These are phyloP conservation scores for Phlogophora meticulosa DNA, from an alignment of 2,888 invertebrate species.

Conservation along the genomic window DNA sequence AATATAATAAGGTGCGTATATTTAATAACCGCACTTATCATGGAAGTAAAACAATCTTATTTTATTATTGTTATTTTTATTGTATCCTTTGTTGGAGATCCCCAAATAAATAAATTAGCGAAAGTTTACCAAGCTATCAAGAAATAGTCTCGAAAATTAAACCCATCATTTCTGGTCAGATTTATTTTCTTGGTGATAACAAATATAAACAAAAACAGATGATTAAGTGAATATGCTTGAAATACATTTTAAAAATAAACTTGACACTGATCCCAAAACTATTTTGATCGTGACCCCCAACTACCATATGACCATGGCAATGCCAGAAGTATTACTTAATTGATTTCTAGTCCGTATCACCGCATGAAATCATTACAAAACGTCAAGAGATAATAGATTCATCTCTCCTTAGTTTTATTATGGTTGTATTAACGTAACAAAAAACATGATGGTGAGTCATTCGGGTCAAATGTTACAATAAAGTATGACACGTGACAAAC, in stretches of 20 bases:
- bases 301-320: slow-evolving; percentile 1
- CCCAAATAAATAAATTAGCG: too few relatives aligned
- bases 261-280: slow-evolving; percentile 6
- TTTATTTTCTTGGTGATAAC: neutral
- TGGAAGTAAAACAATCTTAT: too few relatives aligned
- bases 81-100: too few relatives aligned
- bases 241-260: neutral
- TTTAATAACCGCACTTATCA: too few relatives aligned
- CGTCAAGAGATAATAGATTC: slow-evolving; percentile 34
- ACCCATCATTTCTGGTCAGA: too few relatives aligned
- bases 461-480: slow-evolving; percentile 57
- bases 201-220: neutral
- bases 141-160: too few relatives aligned
- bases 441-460: slow-evolving; percentile 54
- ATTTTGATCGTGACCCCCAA: slow-evolving; percentile 16
- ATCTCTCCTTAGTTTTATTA: slow-evolving; percentile 37
- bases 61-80: too few relatives aligned
- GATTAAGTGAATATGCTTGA: neutral
- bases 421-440: slow-evolving; percentile 35
- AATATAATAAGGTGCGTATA: too few relatives aligned
- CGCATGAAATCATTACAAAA: slow-evolving; percentile 13
- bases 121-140: too few relatives aligned
- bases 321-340: neutral
- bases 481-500: slow-evolving; percentile 32
- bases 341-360: slow-evolving; percentile 24